Evolutionary conservation across 2,888 invertebrate species (phyloP).

Genomic region (Trichogramma evanescens): DNA sequence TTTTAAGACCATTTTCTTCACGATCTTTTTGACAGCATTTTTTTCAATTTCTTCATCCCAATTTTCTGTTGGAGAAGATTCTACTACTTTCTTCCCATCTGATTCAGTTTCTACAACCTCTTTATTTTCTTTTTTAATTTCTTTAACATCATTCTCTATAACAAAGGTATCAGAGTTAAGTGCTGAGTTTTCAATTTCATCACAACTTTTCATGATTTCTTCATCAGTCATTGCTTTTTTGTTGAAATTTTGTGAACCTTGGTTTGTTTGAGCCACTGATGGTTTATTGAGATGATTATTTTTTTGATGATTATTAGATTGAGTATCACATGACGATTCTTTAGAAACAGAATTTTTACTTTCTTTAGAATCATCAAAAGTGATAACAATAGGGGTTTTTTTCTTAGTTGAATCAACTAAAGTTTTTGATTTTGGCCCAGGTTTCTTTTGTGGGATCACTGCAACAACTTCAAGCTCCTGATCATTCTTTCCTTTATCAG

Average conservation of each 20-base stretch:
- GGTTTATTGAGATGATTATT: slow-evolving; percentile 5
- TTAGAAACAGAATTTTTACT: no score
- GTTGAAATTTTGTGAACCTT: slow-evolving; percentile 8
- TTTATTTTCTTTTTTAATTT: slow-evolving; percentile 11
- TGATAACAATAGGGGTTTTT: no score
- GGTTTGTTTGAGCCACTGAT: slow-evolving; percentile 10
- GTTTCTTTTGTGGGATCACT: slow-evolving; percentile 10
- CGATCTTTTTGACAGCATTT: slow-evolving; percentile 1
- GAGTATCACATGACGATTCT: no score
- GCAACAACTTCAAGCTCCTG: not conserved
- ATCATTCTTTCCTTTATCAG: not conserved
- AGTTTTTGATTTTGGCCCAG: slow-evolving; percentile 20
- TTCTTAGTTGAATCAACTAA: slow-evolving; percentile 10
- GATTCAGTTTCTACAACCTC: slow-evolving; percentile 3
- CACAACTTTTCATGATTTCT: slow-evolving; percentile 36
- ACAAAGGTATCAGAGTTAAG: slow-evolving; percentile 28
- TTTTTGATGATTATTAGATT: not conserved
- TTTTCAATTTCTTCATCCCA: slow-evolving; percentile 20
- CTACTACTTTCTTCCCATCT: slow-evolving; percentile 6
- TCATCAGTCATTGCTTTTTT: slow-evolving; percentile 33
- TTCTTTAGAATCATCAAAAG: no score
- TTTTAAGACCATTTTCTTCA: slow-evolving; percentile 23
- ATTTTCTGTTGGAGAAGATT: slow-evolving; percentile 18
- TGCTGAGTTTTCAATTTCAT: slow-evolving; percentile 38
- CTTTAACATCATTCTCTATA: slow-evolving; percentile 27